Base-by-base conservation (phyloP, 1,140 invertebrate species). In the Hypsibius dujardini region DNA sequence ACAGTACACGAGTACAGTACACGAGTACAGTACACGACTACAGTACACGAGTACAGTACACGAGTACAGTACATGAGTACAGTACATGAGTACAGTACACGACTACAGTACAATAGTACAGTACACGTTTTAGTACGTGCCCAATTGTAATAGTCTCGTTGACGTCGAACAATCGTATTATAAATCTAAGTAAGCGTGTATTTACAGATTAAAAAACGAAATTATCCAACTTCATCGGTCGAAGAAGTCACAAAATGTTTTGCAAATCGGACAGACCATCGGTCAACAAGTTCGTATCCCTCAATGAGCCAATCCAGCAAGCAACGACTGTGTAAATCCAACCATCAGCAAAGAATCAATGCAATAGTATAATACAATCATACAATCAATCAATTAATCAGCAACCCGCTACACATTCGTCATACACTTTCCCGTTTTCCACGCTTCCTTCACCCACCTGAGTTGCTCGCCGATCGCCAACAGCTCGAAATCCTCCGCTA, bases 381-480 rank as follows among this genome's bases (percentile, higher is more conserved):
- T 7, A 7, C n/a, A 56, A 56, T n/a, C 50, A 56, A 56, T 56
- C n/a, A 56, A 56, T 56, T 0, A 7, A 0, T 12, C 7, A 7
- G 7, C 50, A 56, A 56, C 50, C 7, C 7, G 50, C 50, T 56
- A 56, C 7, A 56, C 50, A 12, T 56, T n/a, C 7, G n/a, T 56
- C 7, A 56, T 12, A 56, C 7, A 56, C n/a, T 12, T 56, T 56
- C 7, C 50, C 50, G n/a, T 12, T 7, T 56, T 12, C 7, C 50
- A n/a, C 50, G 7, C 7, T 12, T 56, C n/a, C 7, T 12, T 12
- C 7, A 56, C 50, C 50, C 0, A 67, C 62, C 62, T 67, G 12
- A 67, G 62, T 45, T 67, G 62, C 42, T 67, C 62, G 12, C 62
- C 62, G 42, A 67, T 67, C 42, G 62, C 62, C 62, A 67, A 67